Evolutionary conservation across 2,113 vertebrate genomes (phyloP).

Genomic region (Cynocephalus volans): DNA sequence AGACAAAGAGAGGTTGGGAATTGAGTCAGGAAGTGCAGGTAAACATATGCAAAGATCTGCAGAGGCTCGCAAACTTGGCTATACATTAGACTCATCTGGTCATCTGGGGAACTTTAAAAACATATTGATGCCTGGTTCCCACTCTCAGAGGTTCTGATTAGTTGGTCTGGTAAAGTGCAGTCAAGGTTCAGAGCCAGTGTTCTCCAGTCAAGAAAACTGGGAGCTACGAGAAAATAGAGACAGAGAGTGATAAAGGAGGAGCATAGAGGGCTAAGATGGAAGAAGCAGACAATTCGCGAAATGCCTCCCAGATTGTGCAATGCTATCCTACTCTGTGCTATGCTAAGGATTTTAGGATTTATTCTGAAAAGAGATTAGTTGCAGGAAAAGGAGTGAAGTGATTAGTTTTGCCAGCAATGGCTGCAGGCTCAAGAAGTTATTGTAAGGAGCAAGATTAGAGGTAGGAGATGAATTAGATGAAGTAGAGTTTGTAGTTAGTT

Average conservation of each 20-base stretch:
- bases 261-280: background rate
- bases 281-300: background rate
- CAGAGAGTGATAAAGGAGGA: background rate
- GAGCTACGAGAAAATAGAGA: background rate
- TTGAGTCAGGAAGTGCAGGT: background rate
- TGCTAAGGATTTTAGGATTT: background rate
- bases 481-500: background rate
- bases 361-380: background rate
- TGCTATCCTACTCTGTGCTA: background rate
- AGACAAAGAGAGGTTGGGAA: background rate
- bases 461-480: background rate
- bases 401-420: background rate
- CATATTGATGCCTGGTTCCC: background rate
- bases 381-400: background rate
- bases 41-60: background rate
- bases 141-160: background rate
- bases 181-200: background rate
- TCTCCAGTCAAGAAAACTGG: background rate
- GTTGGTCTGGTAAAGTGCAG: background rate
- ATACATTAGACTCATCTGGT: background rate
- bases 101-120: background rate
- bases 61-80: background rate
- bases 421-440: background rate
- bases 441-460: background rate
- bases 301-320: background rate